These are phyloP conservation scores for Dryobotodes eremita DNA, from an alignment of 2,888 invertebrate species.

Conservation along the genomic window DNA sequence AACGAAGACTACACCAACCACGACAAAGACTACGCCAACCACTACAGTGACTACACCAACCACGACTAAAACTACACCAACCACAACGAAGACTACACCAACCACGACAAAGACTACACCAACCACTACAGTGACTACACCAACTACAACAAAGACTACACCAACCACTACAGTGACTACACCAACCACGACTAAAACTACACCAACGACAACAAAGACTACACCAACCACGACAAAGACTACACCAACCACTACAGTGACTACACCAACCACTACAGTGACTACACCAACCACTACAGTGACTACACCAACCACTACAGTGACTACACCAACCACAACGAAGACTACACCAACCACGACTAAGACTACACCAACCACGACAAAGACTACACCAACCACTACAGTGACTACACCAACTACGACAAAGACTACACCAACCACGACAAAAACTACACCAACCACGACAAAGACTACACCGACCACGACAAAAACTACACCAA, in stretches of 20 bases:
- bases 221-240: neutral
- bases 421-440: neutral
- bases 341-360: neutral
- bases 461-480: neutral
- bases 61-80: too few species aligned
- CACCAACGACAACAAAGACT: neutral
- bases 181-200: neutral
- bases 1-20: neutral
- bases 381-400: neutral
- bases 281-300: neutral
- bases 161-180: neutral
- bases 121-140: neutral
- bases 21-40: neutral
- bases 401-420: neutral
- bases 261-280: neutral
- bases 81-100: neutral
- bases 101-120: neutral
- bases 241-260: too few species aligned
- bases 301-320: neutral
- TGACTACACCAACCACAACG: neutral
- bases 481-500: neutral
- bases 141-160: constrained; percentile 1
- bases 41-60: neutral
- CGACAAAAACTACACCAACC: neutral
- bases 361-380: accelerated